These are phyloP conservation scores for Eublepharis macularius DNA, from an alignment of 2,113 vertebrate species.

Conservation along the genomic window DNA sequence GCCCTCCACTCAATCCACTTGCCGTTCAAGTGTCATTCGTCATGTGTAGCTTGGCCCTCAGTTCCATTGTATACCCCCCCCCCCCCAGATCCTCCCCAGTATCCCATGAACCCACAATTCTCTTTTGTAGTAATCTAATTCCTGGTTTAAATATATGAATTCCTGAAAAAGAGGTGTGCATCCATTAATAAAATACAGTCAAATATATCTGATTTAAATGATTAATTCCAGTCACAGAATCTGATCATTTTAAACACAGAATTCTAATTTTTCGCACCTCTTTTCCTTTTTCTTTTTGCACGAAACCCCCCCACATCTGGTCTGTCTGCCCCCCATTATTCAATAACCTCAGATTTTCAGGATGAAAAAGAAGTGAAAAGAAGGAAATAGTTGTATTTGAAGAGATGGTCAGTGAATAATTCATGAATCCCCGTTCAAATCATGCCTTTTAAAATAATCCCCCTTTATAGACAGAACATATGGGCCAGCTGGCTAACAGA, in stretches of 20 bases:
- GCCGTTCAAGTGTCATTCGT: no score
- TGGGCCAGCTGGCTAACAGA: constrained; percentile 54
- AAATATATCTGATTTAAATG: background rate
- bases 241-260: background rate
- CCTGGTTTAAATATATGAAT: background rate
- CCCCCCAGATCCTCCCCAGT: no score
- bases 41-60: no score
- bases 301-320: no score
- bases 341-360: constrained; percentile 54
- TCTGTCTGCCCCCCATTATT: constrained; percentile 52
- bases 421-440: constrained; percentile 29
- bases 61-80: no score
- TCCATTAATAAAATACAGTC: constrained; percentile 63
- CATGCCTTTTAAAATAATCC: constrained; percentile 29
- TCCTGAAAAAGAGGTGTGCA: constrained; percentile 47
- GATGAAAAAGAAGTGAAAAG: constrained; percentile 9
- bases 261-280: background rate
- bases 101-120: no score
- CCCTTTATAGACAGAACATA: constrained; percentile 17
- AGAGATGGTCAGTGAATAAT: constrained; percentile 37
- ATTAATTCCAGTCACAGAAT: background rate
- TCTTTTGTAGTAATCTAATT: background rate
- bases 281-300: no score
- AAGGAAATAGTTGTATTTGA: constrained; percentile 42
- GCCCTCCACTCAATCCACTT: no score